Base-by-base conservation (phyloP, 1,140 invertebrate species). In the Cotesia vestalis region DNA sequence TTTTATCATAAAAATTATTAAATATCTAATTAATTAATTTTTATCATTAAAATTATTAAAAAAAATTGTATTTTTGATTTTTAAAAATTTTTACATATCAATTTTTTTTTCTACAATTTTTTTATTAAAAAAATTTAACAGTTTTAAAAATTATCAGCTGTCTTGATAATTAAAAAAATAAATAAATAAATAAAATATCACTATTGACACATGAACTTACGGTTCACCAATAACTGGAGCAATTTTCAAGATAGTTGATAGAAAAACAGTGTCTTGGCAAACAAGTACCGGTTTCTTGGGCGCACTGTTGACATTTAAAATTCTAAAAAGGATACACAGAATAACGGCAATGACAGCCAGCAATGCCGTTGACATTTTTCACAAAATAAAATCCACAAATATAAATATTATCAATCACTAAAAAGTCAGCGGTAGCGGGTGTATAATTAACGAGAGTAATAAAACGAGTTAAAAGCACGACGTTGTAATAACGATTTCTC, bases 231-330 rank as follows among this genome's bases (percentile, higher is more conserved):
- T 88, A 68, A 92, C 89, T 34, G 94, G 92, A 68, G 93, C 92
- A 59, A 93, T 91, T 79, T 93, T 93, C 66, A 94, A 87, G 17
- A 95, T 88, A 55, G 91, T 91, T 74, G 94, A 89, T 12, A 95
- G 87, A 84, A 95, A 95, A 68, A 89, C 89, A 73, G 90, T 88
- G 84, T 94, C 92, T 75, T 90, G 90, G 81, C 91, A 94, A 80
- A 90, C 91, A 35, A 95, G 88, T 63, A 89, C 85, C 17, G 94
- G 94, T 82, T 91, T 91, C 71, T 92, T 88, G 0, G 94, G 90
- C 78, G 92, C 90, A 78, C 92, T 94, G 81, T 93, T 92, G 60
- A 95, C 91, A 84, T 95, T 95, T 53, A 96, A 86, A 79, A 95
- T 91, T 81, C 94, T 89, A 81, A 95, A 94, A 67, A 96, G 87